Evolutionary conservation across 1,140 invertebrate genomes (phyloP), one percentile per base, ranked within the genome.

Genomic region (Drosophila virilis): DNA sequence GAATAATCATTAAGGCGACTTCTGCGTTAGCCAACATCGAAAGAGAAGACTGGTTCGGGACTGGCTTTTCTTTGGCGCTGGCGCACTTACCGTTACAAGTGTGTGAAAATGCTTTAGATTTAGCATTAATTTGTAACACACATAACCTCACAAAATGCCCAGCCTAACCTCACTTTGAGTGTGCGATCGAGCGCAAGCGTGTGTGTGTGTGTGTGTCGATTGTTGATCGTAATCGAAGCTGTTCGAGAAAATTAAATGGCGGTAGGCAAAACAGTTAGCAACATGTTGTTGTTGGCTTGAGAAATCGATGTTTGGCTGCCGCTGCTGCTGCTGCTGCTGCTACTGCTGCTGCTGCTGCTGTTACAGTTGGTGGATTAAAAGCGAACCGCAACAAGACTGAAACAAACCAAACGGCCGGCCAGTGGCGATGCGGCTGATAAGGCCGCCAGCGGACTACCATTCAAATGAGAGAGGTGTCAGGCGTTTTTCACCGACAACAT

Each of bases 91-190:
- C 83, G 83, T 88, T 88, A 88, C 83, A 80, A 89, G 84, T 88
- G 83, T 88, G 83, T 88, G 83, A 88, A 88, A 88, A 88, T 89
- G 84, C 79, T 79, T 88, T 88, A 85, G 82, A 85, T 85, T 85
- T 88, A 85, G 79, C 82, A 85, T 85, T 88, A 88, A 85, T 85
- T 82, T 85, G 84, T 86, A 83, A 51, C 84, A 78, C 55, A 57
- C 50, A 68, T 60, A 66, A 59, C 45, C 50, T 51, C 68, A 73
- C 57, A 61, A 48, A 50, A 40, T 60, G 64, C 80, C 77, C 76
- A 67, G 71, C 76, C 80, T 71, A 82, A 69, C 68, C 72, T 61
- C 66, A 60, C 72, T 74, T 60, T 61, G 54, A 15, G 32, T 54
- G 57, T 43, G 13, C 8, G 22, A 32, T 15, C 22, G 59, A 38